Evolutionary conservation across 2,888 invertebrate species (phyloP), one percentile per base, ranked within the genome.

Genomic region (Neocrepidodera transversa): DNA sequence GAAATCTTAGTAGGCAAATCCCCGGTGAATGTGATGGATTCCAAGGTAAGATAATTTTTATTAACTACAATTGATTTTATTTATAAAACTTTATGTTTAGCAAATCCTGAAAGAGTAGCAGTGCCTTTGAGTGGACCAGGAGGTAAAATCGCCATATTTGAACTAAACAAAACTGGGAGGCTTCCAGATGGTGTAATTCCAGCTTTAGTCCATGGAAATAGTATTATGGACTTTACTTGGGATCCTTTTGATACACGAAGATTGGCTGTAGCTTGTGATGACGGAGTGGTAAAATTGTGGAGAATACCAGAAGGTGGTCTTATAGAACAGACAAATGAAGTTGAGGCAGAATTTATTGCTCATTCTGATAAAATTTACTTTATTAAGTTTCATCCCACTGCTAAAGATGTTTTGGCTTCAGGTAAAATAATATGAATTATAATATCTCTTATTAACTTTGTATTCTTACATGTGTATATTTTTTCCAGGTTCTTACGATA

Each of bases 11-110:
- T 77, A 85, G 93, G 43, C 95, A 94, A 77, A 89, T 96, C 70
- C 92, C 96, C 0, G 95, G 95, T 1, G 96, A 97, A 80, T 94
- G 95, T 77, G 94, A 97, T 76, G 93, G 95, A 26, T 95, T 97
- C 75, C 92, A 93, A 77, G 91, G 91, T 91, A 78, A 82, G 18
- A 10, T 7, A 54, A 6, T 20, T 14, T 11, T 20, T 1, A 42
- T 1, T 10, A n/a, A 23, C 23, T 18, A 11, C n/a, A n/a, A n/a
- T n/a, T n/a, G n/a, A n/a, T 20, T n/a, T 42, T 20, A 23, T 2
- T n/a, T 1, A 42, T 1, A 40, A 18, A 40, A 6, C 10, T 53
- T 57, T 60, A 20, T 50, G 62, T 43, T 7, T 67, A 90, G 94
- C 91, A 0, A 97, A 97, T 81, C 85, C 89, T 7, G 86, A 89